phyloP scores from a whole-genome alignment of 2,113 vertebrate species.

The Engraulis encrasicolus region DNA sequence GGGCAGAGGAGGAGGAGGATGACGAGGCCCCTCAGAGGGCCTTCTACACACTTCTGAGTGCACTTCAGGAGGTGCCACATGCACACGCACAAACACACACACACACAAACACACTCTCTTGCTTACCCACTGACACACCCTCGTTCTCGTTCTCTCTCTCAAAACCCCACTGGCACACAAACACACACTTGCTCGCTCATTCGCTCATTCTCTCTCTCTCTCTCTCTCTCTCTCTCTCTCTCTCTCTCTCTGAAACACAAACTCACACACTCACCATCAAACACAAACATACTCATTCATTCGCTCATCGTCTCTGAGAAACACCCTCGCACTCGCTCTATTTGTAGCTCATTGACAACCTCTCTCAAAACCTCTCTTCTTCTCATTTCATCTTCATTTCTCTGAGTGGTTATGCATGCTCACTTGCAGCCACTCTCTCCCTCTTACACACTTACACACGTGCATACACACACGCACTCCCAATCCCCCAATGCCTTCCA shows the following conservation, averaged over 20 bases:
- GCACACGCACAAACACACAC: background rate
- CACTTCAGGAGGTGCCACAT: background rate
- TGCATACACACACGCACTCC: background rate
- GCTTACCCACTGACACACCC: background rate
- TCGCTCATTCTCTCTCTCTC: background rate
- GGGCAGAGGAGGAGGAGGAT: too few species aligned
- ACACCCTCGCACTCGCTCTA: too few species aligned
- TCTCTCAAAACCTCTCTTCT: too few species aligned
- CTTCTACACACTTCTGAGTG: slow-evolving; percentile 1
- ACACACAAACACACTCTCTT: background rate
- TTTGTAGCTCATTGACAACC: too few species aligned
- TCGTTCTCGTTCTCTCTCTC: background rate
- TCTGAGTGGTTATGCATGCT: too few species aligned
- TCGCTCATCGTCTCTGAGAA: too few species aligned
- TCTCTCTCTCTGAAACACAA: background rate
- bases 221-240: background rate
- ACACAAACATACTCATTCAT: too few species aligned
- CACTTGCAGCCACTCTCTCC: too few species aligned
- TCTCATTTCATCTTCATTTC: too few species aligned
- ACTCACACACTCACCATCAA: too few species aligned
- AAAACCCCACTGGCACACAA: background rate
- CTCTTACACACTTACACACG: background rate
- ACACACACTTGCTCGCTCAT: background rate
- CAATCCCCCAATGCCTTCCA: background rate
- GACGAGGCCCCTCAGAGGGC: background rate